These are phyloP conservation scores for Serrognathus titanus DNA, from an alignment of 2,888 invertebrate species.

Conservation along the genomic window DNA sequence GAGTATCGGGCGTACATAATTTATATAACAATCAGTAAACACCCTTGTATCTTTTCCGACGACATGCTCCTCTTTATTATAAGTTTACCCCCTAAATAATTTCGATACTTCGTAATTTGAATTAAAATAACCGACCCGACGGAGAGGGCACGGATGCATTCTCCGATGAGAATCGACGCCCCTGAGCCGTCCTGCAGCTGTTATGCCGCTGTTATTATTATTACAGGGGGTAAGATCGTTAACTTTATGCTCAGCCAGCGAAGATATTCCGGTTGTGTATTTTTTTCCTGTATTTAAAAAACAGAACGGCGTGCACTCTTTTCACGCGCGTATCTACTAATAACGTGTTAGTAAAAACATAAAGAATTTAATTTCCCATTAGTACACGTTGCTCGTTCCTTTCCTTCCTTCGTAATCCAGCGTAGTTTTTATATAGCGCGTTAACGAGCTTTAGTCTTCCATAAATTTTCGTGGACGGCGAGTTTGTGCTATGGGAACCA, in stretches of 20 bases:
- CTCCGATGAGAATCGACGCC: slow-evolving; percentile 4
- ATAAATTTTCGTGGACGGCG: too few relatives aligned
- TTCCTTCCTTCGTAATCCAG: too few relatives aligned
- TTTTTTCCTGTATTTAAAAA: too few relatives aligned
- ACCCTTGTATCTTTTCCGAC: neutral
- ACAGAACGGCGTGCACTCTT: too few relatives aligned
- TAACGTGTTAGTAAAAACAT: too few relatives aligned
- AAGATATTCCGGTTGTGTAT: too few relatives aligned
- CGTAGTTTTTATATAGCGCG: too few relatives aligned
- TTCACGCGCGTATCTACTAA: too few relatives aligned
- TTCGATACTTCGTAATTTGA: slow-evolving; percentile 15
- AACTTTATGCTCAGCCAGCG: slow-evolving; percentile 11
- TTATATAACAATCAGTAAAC: neutral
- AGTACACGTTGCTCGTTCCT: too few relatives aligned
- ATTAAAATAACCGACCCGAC: neutral
- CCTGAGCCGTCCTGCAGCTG: slow-evolving; percentile 25
- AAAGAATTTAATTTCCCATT: too few relatives aligned
- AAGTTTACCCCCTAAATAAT: slow-evolving; percentile 12
- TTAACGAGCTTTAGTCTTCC: too few relatives aligned
- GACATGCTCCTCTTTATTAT: neutral
- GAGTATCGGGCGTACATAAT: neutral
- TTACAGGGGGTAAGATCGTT: slow-evolving; percentile 26
- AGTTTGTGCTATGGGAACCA: too few relatives aligned
- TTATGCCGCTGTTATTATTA: slow-evolving; percentile 14
- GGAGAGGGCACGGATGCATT: neutral